Evolutionary conservation across 37 sponge, comb jelly and placozoan species (phyloP).

Genomic region (Halichondria panicea): DNA sequence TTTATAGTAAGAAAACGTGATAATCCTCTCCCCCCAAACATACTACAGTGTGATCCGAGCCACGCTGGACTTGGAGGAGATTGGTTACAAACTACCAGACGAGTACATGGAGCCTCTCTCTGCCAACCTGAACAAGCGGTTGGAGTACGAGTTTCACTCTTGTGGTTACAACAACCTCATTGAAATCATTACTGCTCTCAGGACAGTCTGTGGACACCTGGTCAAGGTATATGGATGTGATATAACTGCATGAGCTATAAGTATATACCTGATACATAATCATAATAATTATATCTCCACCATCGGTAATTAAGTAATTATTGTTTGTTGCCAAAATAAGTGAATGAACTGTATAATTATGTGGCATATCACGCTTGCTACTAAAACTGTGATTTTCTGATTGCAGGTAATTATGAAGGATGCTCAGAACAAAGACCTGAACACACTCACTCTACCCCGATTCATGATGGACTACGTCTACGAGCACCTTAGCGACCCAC

Average conservation of each 20-base stretch:
- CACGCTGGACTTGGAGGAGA: constrained; percentile 21
- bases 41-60: constrained; percentile 17
- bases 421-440: not conserved
- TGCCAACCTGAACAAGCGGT: constrained; percentile 29
- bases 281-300: not conserved
- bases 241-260: not conserved
- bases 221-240: constrained; percentile 21
- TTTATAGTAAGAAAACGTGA: too few relatives aligned
- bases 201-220: constrained; percentile 65
- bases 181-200: constrained; percentile 63
- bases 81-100: constrained; percentile 31
- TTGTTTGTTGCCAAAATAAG: too few relatives aligned
- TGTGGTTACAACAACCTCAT: constrained; percentile 55
- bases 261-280: not conserved
- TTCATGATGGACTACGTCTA: constrained; percentile 38
- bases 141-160: constrained; percentile 81
- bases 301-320: not conserved
- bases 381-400: too few relatives aligned
- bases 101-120: constrained; percentile 25
- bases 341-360: too few relatives aligned
- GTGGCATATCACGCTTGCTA: too few relatives aligned
- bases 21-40: not conserved
- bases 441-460: constrained; percentile 18
- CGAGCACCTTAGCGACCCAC: constrained; percentile 8
- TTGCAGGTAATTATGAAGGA: not conserved